Base-by-base conservation (phyloP, 2,888 invertebrate species). In the Aleiodes leptofemur region DNA sequence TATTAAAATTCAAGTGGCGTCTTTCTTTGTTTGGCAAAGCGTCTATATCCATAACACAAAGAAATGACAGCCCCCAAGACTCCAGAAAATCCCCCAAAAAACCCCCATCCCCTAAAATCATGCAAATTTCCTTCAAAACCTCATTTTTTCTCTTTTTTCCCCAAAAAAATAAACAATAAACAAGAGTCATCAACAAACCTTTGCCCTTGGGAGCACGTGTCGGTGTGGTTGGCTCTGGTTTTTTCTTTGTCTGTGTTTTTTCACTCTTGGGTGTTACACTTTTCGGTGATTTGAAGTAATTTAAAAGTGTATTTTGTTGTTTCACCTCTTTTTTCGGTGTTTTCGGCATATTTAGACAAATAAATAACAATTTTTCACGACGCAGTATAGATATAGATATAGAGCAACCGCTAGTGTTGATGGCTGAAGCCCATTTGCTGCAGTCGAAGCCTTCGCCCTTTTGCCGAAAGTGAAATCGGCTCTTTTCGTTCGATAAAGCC, bases 271-370 rank as follows among this genome's bases (percentile, higher is more conserved):
- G 77, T 71, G 81, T 85, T 3, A 76, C 79, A 68, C 77, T 78
- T 72, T 86, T 88, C n/a, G 89, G 87, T 38, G 89, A 88, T 3
- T 91, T 87, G 82, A 95, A 95, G 85, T 94, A 95, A 85, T 94
- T 94, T 64, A 93, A 92, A 13, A 95, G 85, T 0, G 94, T 94
- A 83, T 94, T 94, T 53, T 5, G 9, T 51, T 51, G 29, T 34
- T 64, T 64, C 3, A 11, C 13, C 4, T 64, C 55, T 31, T 53
- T 55, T 29, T 56, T 69, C 16, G 69, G 23, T 31, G 31, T 55
- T 29, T 56, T 69, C 16, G 69, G 23, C 31, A 64, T 64, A 48
- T 43, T 48, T 64, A 34, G 6, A 6, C 11, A 6, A 16, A 14
- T 4, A 55, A 14, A 51, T 51, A 0, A 1, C 51, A 8, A 43